Evolutionary conservation across 1,140 invertebrate species (phyloP).

Genomic region (Diabrotica virgifera): DNA sequence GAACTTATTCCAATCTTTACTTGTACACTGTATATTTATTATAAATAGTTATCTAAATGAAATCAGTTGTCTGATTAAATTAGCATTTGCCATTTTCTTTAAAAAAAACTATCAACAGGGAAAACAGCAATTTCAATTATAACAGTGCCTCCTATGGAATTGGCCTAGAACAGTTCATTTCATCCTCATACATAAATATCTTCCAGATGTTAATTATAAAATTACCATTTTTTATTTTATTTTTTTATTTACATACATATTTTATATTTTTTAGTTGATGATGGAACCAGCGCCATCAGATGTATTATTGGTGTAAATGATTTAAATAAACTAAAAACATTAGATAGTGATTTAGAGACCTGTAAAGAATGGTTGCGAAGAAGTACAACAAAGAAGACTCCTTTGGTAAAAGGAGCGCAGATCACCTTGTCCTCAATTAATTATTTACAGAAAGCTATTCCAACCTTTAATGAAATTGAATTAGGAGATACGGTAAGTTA

Average conservation of each 20-base stretch:
- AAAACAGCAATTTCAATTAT: too few relatives aligned
- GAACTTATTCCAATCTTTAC: too few relatives aligned
- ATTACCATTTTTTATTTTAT: too few relatives aligned
- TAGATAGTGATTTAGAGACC: not conserved
- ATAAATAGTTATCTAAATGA: too few relatives aligned
- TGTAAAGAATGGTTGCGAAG: not conserved
- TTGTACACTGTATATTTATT: too few relatives aligned
- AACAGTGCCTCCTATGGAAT: too few relatives aligned
- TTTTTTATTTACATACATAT: too few relatives aligned
- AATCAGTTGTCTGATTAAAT: too few relatives aligned
- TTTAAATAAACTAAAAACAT: not conserved
- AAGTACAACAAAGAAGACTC: not conserved
- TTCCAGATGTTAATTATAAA: not conserved
- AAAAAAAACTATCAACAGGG: too few relatives aligned
- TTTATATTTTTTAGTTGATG: slow-evolving; percentile 17
- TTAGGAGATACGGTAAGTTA: slow-evolving; percentile 17
- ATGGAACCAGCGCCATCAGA: slow-evolving; percentile 12
- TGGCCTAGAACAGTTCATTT: too few relatives aligned
- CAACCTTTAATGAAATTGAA: slow-evolving; percentile 4
- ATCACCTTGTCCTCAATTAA: not conserved
- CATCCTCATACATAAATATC: too few relatives aligned
- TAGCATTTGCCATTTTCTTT: too few relatives aligned
- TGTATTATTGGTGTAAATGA: slow-evolving; percentile 10
- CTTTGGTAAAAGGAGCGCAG: not conserved
- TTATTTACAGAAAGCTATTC: slow-evolving; percentile 6